Evolutionary conservation across 2,888 invertebrate species (phyloP), one percentile per base, ranked within the genome.

Genomic region (Syrista parreyssii): DNA sequence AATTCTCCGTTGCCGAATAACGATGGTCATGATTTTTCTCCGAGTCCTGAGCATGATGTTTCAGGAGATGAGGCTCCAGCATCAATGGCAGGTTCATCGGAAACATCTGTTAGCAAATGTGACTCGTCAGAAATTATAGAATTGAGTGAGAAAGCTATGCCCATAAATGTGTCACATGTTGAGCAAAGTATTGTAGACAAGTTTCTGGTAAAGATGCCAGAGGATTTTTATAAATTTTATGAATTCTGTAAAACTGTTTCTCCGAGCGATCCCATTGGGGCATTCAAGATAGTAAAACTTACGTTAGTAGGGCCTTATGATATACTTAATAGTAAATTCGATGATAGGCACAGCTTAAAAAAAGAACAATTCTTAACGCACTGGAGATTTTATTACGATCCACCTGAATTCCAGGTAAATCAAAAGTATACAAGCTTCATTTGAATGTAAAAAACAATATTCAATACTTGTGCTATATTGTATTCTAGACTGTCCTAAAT

Each of bases 331-430:
- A 95, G 94, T 11, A 94, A 94, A 86, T 93, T 96, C 81, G 85
- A 86, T 79, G 86, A 88, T 74, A 93, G 93, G 3, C 91, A 92
- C 78, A 89, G 94, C 34, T 91, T 93, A 1, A 91, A 93, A 79
- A 93, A 94, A 80, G 92, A 94, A 79, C 92, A 95, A 80, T 96
- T 95, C 89, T 93, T 97, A 74, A 92, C 95, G 12, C 97, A 98
- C 89, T 98, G 97, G 96, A 94, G 99, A 84, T 98, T 96, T 92
- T 97, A 94, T 89, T 97, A 96, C 91, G 99, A 99, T 92, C 97
- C 98, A 12, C 98, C 99, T 12, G 98, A 99, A 92, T 97, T 98
- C 91, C 97, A 97, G 92, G 95, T 95, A 90, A 83, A 81, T 31
- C 15, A 40, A 40, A 15, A 15, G 15, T 40, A 40, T 6, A 40